Conservation (phyloP, 2,797 vertebrate species). For the Acipenser ruthenus region DNA sequence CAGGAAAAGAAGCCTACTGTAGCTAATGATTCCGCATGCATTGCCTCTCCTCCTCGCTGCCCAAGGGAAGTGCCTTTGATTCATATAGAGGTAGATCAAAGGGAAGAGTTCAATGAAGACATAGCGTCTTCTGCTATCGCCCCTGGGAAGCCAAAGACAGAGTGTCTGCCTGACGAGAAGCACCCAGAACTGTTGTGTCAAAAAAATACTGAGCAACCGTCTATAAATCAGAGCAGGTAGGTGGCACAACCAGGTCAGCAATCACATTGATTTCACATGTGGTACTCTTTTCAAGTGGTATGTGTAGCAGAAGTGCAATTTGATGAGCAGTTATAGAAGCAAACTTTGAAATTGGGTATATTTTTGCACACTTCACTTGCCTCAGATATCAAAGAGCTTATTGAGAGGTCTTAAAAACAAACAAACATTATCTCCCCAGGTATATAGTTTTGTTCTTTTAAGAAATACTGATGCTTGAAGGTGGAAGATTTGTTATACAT, state of each 20-base stretch:
- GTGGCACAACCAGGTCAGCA: slow-evolving; percentile 18
- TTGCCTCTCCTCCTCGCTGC: slow-evolving; percentile 32
- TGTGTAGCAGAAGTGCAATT: too few species aligned
- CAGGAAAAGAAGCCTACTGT: slow-evolving; percentile 42
- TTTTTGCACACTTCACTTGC: too few species aligned
- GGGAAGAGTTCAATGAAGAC: slow-evolving; percentile 53
- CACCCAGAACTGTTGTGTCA: slow-evolving; percentile 31
- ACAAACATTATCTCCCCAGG: too few species aligned
- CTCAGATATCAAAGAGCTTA: too few species aligned
- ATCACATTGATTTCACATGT: slow-evolving; percentile 11
- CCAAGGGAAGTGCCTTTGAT: slow-evolving; percentile 87
- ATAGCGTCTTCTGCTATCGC: slow-evolving; percentile 17
- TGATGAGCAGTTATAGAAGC: too few species aligned
- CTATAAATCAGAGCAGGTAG: slow-evolving; percentile 56
- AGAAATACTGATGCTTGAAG: too few species aligned
- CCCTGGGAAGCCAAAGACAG: slow-evolving; percentile 21
- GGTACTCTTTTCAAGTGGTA: slow-evolving; percentile 3
- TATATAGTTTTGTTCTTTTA: too few species aligned
- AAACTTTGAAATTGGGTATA: too few species aligned
- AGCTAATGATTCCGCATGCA: slow-evolving; percentile 28
- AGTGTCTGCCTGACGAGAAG: slow-evolving; percentile 37
- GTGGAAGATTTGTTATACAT: too few species aligned
- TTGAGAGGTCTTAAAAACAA: too few species aligned
- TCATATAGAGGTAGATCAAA: slow-evolving; percentile 87
- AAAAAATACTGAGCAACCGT: slow-evolving; percentile 35